Evolutionary conservation across 2,113 vertebrate genomes (phyloP).

Genomic region (Carlito syrichta): DNA sequence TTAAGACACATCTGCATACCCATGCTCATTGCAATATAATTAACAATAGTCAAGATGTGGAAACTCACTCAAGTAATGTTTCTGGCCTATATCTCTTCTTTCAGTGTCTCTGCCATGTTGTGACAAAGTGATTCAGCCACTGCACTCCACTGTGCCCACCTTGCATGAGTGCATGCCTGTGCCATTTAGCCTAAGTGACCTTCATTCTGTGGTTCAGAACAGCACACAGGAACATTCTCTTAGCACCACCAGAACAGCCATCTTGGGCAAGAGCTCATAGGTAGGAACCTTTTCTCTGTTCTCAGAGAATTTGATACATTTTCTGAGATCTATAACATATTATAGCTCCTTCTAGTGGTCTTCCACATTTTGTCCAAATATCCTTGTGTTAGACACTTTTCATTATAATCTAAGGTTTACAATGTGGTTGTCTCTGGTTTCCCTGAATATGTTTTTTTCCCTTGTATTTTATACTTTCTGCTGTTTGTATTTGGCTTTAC

Average conservation of each 20-base stretch:
- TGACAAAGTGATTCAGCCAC: no score
- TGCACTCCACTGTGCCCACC: rapidly evolving
- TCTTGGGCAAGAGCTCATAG: rapidly evolving
- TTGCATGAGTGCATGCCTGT: rapidly evolving
- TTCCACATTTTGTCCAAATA: neutral
- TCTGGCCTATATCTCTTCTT: no score
- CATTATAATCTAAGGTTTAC: no score
- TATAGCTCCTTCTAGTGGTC: rapidly evolving
- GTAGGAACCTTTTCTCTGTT: no score
- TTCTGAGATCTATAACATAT: neutral
- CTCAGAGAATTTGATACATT: rapidly evolving
- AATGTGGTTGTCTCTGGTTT: neutral
- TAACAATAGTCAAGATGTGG: neutral
- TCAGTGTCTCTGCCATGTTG: no score
- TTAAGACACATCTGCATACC: neutral
- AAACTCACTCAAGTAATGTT: neutral
- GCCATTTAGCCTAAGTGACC: rapidly evolving
- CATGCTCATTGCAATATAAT: neutral
- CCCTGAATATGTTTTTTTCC: neutral
- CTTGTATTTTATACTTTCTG: neutral
- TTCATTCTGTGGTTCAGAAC: rapidly evolving
- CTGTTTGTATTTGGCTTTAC: neutral
- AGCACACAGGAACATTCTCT: no score
- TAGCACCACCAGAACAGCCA: no score
- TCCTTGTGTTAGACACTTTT: rapidly evolving